Base-by-base conservation (phyloP, 2,888 invertebrate species). In the Orthosia gothica region DNA sequence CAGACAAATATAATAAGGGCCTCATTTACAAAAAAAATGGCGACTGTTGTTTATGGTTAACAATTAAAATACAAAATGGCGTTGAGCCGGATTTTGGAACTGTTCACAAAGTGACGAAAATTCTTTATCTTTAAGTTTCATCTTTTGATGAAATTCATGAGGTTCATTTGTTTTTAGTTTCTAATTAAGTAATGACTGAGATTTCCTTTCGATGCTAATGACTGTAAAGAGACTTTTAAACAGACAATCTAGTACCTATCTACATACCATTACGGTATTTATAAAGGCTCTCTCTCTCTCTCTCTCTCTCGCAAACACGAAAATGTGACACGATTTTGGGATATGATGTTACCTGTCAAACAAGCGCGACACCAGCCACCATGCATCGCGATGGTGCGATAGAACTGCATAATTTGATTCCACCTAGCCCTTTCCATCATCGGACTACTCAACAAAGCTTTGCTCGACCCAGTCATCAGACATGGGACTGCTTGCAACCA, bases 1-100 rank as follows among this genome's bases (percentile, higher is more conserved):
- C 58, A 59, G 65, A 54, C 50, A 78, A 85, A 79, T 81, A 82
- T 81, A 75, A 82, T 72, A 85, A 79, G 26, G 54, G 68, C 59
- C 55, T 40, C 74, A 82, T 83, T 83, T 74, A 70, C 45, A 61
- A 47, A 40, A 66, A 61, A 70, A 76, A 73, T 72, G 57, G 61
- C 63, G 58, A 66, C 74, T 55, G 67, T 83, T 71, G 67, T 83
- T 74, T 83, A 69, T 78, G 70, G 63, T 20, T 1, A 49, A 62
- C 62, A 61, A 84, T 83, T 67, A 83, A 67, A 79, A 70, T 83
- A 67, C 58, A 67, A 70, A 69, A 70, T 59, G 74, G 20, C 23
- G 59, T 45, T 61, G 63, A 47, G 66, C 61, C 20, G 55, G 45
- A 65, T 67, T 81, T 62, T 68, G 62, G 76, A 59, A 26, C 50